A percentile compares a stretch with the other conserved stretches of the same genome.
Evolutionary conservation across 2,888 invertebrate genomes (phyloP).

Genomic region (Ganaspis brasiliensis): DNA sequence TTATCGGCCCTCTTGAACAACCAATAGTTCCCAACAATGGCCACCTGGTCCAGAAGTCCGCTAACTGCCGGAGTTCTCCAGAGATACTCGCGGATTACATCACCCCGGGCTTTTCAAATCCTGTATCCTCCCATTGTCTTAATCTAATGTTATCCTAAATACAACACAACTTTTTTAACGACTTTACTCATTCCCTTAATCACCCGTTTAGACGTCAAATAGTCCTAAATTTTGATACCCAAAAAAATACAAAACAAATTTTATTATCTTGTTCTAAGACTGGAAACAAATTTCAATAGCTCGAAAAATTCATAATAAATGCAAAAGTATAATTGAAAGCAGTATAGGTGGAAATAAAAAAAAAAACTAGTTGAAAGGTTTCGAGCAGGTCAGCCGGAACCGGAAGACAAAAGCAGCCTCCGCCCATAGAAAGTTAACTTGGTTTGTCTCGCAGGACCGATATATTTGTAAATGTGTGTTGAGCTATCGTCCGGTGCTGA

Average conservation of each 20-base stretch:
- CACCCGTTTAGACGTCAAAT: too few relatives aligned
- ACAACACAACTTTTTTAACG: constrained; percentile 28
- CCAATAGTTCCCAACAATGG: constrained; percentile 68
- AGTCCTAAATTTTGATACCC: too few relatives aligned
- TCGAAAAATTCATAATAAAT: too few relatives aligned
- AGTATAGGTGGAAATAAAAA: not conserved
- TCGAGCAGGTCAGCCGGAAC: constrained; percentile 63
- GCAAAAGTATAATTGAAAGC: too few relatives aligned
- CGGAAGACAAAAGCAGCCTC: constrained; percentile 68
- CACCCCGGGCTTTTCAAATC: constrained; percentile 53
- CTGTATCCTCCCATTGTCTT: not conserved
- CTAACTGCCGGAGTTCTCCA: constrained; percentile 54
- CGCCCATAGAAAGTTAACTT: constrained; percentile 61
- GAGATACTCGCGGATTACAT: constrained; percentile 58
- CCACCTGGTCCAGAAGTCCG: constrained; percentile 54
- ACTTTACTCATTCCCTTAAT: too few relatives aligned
- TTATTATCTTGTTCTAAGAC: too few relatives aligned
- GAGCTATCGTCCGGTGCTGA: constrained; percentile 54
- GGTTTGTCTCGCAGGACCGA: constrained; percentile 55
- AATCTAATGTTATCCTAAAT: too few relatives aligned
- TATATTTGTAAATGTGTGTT: constrained; percentile 52
- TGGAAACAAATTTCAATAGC: too few relatives aligned
- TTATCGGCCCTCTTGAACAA: constrained; percentile 58
- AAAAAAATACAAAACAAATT: too few relatives aligned
- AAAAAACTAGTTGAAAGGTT: not conserved